Evolutionary conservation across 2,888 invertebrate species (phyloP).

Genomic region (Callimorpha dominula): DNA sequence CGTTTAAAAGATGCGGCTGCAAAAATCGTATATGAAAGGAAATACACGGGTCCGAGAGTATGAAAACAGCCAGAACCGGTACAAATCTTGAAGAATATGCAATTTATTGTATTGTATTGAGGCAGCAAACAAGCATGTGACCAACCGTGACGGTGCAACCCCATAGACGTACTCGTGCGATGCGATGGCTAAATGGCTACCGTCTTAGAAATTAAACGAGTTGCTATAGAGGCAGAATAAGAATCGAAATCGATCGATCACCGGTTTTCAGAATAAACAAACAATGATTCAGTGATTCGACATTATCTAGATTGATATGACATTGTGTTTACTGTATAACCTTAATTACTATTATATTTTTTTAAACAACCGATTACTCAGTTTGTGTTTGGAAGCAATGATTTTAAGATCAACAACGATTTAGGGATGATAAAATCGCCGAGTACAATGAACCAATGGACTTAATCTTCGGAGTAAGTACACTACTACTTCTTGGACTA

Average conservation of each 20-base stretch:
- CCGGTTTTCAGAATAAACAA: neutral
- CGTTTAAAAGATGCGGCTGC: neutral
- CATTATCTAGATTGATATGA: slow-evolving; percentile 50
- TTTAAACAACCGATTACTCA: slow-evolving; percentile 26
- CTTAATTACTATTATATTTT: slow-evolving; percentile 43
- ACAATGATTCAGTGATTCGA: slow-evolving; percentile 18
- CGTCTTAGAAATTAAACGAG: neutral
- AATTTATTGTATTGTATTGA: no score
- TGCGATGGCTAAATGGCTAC: neutral
- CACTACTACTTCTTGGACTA: neutral
- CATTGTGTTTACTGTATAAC: slow-evolving; percentile 41
- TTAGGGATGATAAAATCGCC: slow-evolving; percentile 17
- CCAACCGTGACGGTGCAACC: neutral
- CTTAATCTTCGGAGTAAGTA: slow-evolving; percentile 3
- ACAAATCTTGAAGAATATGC: no score
- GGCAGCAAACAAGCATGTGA: no score
- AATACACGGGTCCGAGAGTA: neutral
- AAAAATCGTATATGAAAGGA: neutral
- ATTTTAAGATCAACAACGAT: slow-evolving; percentile 18
- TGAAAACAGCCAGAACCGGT: neutral
- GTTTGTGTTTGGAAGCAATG: slow-evolving; percentile 21
- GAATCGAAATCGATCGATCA: neutral
- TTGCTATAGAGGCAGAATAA: neutral
- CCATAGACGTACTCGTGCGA: neutral
- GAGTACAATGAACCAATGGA: slow-evolving; percentile 17